These are phyloP conservation scores for Drosophila flavopinicola DNA, from an alignment of 2,888 invertebrate genomes.

Conservation along the genomic window DNA sequence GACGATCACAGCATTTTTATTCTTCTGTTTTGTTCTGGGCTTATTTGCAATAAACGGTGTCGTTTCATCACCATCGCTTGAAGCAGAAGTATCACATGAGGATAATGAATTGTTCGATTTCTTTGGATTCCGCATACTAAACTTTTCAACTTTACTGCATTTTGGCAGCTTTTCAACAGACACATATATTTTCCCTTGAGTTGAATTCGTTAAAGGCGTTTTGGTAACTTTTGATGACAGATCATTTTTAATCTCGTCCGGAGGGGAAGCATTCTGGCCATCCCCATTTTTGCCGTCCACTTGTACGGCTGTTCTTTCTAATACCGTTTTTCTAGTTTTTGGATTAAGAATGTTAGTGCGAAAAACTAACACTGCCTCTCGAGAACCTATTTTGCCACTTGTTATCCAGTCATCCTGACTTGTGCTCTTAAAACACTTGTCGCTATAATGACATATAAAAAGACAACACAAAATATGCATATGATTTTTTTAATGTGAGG, in stretches of 20 bases:
- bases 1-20: slow-evolving; percentile 23
- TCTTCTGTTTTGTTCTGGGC: slow-evolving; percentile 30
- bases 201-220: slow-evolving; percentile 16
- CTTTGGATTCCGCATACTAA: slow-evolving; percentile 25
- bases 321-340: slow-evolving; percentile 57
- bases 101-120: slow-evolving; percentile 69
- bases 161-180: slow-evolving; percentile 35
- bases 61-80: slow-evolving; percentile 80
- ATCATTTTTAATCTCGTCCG: slow-evolving; percentile 8
- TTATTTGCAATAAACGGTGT: slow-evolving; percentile 38
- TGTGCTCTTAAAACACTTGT: slow-evolving; percentile 26
- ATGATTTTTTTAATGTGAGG: no score
- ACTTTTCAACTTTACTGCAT: slow-evolving; percentile 18
- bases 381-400: slow-evolving; percentile 87
- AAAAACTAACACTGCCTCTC: slow-evolving; percentile 88
- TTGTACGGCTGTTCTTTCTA: slow-evolving; percentile 27
- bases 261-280: slow-evolving; percentile 3
- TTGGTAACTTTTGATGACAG: slow-evolving; percentile 26
- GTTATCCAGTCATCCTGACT: slow-evolving; percentile 85
- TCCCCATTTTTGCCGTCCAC: slow-evolving; percentile 43
- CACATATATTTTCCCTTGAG: slow-evolving; percentile 41
- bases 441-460: slow-evolving; percentile 23
- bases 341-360: slow-evolving; percentile 86
- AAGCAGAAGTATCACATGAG: slow-evolving; percentile 83
- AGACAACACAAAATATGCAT: no score